Percentiles rank a stretch among this genome's conserved stretches.
These are phyloP conservation scores for Plodia interpunctella DNA, from an alignment of 1,140 invertebrate genomes.

Conservation along the genomic window DNA sequence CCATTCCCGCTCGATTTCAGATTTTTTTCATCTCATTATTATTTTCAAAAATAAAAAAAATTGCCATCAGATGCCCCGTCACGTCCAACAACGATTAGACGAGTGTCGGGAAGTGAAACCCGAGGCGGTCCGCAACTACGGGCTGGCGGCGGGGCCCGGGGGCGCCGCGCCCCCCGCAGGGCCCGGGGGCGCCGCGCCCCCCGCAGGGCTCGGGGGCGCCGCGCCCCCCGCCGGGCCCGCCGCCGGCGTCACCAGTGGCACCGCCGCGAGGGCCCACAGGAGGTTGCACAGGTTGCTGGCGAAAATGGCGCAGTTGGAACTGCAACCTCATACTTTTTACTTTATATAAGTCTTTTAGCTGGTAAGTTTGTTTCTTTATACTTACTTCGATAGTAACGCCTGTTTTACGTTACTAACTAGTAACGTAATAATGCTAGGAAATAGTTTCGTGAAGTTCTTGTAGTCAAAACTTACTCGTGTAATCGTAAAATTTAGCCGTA, in stretches of 20 bases:
- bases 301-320: constrained; percentile 98
- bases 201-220: constrained; percentile 26
- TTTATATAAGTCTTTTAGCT: no score
- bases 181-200: constrained; percentile 30
- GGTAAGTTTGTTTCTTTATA: no score
- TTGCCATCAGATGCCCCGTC: constrained; percentile 87
- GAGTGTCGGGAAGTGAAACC: constrained; percentile 89
- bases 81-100: constrained; percentile 93
- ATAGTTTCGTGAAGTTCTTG: no score
- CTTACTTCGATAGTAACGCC: no score
- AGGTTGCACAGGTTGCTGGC: constrained; percentile 96
- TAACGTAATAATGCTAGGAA: no score
- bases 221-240: constrained; percentile 28
- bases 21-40: no score
- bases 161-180: constrained; percentile 6
- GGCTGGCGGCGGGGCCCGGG: constrained; percentile 83
- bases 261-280: no score
- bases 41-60: no score
- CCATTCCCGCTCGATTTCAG: no score
- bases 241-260: constrained; percentile 70
- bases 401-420: no score
- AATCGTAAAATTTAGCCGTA: no score
- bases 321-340: constrained; percentile 91
- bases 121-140: constrained; percentile 32
- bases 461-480: no score